phyloP scores from a whole-genome alignment of 2,888 invertebrate genomes.

The Zeuzera pyrina region DNA sequence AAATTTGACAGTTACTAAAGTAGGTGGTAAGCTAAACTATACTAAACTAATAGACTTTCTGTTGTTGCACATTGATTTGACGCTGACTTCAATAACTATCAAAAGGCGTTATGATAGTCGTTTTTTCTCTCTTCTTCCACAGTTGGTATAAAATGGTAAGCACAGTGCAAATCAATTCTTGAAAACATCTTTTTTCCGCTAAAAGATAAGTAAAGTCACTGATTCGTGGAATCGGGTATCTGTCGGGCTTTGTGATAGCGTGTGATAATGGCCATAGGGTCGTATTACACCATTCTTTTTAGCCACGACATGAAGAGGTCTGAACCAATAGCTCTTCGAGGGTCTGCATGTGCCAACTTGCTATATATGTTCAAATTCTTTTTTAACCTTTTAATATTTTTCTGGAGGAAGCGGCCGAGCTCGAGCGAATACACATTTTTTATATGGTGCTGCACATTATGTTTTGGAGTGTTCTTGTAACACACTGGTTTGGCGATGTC shows the following conservation, averaged over 20 bases:
- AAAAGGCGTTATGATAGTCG: conserved; percentile 30
- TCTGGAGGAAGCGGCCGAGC: conserved; percentile 30
- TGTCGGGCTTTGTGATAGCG: conserved; percentile 23
- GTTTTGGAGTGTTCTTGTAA: conserved; percentile 13
- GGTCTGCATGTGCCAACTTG: conserved; percentile 39
- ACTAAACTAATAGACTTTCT: too few relatives aligned
- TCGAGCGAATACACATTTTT: conserved; percentile 23
- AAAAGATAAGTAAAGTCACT: conserved; percentile 19
- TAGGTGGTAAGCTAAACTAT: too few relatives aligned
- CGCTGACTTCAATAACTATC: too few relatives aligned
- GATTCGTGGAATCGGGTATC: conserved; percentile 28
- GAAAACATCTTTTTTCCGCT: conserved; percentile 20
- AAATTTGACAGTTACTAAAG: too few relatives aligned
- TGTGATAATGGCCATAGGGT: conserved; percentile 33
- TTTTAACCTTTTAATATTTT: conserved; percentile 23
- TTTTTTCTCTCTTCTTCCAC: conserved; percentile 27
- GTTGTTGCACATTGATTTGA: too few relatives aligned
- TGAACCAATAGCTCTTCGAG: conserved; percentile 38
- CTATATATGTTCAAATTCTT: conserved; percentile 27
- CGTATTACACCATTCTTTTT: conserved; percentile 19
- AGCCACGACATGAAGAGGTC: conserved; percentile 24
- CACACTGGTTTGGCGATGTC: conserved; percentile 16
- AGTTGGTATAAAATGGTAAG: conserved; percentile 35
- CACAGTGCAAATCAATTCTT: conserved; percentile 25
- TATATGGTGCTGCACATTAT: conserved; percentile 23